These are phyloP conservation scores for Myiagra hebetior DNA, from an alignment of 2,113 vertebrate genomes.

Conservation along the genomic window DNA sequence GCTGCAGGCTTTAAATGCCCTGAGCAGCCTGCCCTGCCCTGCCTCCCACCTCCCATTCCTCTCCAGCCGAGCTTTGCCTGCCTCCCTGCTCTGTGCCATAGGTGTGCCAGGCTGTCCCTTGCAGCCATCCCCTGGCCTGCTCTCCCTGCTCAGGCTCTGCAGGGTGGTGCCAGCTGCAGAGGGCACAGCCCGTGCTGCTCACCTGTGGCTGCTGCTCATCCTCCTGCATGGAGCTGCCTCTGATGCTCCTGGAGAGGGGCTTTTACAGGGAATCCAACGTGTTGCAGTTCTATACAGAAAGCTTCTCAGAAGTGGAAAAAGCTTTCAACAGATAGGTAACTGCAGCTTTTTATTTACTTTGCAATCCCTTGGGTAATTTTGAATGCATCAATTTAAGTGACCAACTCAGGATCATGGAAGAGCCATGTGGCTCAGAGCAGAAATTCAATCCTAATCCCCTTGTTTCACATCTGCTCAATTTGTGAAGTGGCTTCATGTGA, in stretches of 20 bases:
- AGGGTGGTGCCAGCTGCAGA: not conserved
- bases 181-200: not conserved
- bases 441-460: not conserved
- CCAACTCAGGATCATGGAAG: not conserved
- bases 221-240: not conserved
- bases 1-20: not conserved
- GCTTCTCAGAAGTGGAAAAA: not conserved
- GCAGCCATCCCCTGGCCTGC: fast-evolving
- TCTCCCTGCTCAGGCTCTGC: not conserved
- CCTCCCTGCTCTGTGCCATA: not conserved
- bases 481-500: not conserved
- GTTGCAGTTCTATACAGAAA: not conserved
- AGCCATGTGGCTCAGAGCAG: not conserved
- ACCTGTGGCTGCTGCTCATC: not conserved
- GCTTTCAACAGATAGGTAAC: not conserved
- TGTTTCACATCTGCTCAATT: not conserved
- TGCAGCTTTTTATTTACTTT: not conserved
- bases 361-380: not conserved
- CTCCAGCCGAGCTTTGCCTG: not conserved
- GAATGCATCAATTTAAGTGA: not conserved
- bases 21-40: fast-evolving
- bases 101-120: not conserved
- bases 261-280: not conserved
- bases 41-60: not conserved
- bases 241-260: not conserved